phyloP scores from a whole-genome alignment of 2,888 invertebrate species.

The Eudemis profundana region DNA sequence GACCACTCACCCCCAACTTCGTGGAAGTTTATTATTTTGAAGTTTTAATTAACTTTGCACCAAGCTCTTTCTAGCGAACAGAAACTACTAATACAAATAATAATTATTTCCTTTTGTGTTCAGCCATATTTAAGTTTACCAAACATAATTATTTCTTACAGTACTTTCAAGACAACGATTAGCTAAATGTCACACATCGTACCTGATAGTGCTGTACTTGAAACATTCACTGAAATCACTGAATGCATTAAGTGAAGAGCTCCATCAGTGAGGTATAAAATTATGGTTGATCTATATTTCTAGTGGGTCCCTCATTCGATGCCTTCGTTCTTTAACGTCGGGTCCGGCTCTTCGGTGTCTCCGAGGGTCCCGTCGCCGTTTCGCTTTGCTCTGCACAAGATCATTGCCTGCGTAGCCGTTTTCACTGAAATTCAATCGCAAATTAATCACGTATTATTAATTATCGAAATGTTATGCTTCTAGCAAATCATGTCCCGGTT shows the following conservation, averaged over 20 bases:
- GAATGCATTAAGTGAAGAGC: conserved; percentile 18
- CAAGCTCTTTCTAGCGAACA: not conserved
- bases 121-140: not conserved
- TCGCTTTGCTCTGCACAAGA: conserved; percentile 64
- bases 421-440: conserved; percentile 67
- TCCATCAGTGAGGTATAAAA: conserved; percentile 10
- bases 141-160: not conserved
- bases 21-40: too few relatives aligned
- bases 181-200: conserved; percentile 1
- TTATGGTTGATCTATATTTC: not conserved
- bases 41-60: too few relatives aligned
- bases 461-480: too few relatives aligned
- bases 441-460: not conserved
- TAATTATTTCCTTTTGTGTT: not conserved
- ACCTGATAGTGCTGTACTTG: too few relatives aligned
- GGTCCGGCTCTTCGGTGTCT: conserved; percentile 64
- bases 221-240: not conserved
- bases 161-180: not conserved
- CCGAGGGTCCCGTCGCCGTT: conserved; percentile 70
- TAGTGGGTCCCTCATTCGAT: conserved; percentile 3
- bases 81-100: not conserved
- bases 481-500: too few relatives aligned
- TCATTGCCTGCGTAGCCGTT: conserved; percentile 70
- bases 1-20: too few relatives aligned
- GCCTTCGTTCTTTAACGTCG: conserved; percentile 49